Conservation (phyloP, 2,113 vertebrate species). For the Hylia prasina region DNA sequence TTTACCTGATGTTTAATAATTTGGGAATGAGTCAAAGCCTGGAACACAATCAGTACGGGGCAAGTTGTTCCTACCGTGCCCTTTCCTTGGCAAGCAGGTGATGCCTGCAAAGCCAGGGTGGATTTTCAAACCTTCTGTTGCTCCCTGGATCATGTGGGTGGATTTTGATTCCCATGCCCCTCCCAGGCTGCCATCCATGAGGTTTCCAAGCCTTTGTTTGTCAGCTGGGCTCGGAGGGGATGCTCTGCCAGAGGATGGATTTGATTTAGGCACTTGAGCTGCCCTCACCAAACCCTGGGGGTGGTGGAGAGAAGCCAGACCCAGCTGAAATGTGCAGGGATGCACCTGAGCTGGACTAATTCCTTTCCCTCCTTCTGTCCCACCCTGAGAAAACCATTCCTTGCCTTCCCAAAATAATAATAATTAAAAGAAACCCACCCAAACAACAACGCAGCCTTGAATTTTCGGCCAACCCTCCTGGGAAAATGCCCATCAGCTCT, state of each 20-base stretch:
- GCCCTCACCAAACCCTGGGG: background rate
- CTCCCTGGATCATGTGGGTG: background rate
- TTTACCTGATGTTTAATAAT: background rate
- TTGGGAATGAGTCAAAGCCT: background rate
- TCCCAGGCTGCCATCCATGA: background rate
- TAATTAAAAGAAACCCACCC: background rate
- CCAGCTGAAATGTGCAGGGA: background rate
- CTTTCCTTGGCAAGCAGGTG: background rate
- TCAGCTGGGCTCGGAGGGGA: fast-evolving
- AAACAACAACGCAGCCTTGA: background rate
- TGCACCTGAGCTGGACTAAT: background rate
- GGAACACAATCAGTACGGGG: fast-evolving
- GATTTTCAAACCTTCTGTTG: background rate
- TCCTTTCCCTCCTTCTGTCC: background rate
- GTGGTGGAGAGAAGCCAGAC: background rate
- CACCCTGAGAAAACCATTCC: background rate
- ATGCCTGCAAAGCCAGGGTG: background rate
- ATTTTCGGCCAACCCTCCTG: background rate
- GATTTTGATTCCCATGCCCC: background rate
- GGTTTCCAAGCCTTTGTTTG: background rate
- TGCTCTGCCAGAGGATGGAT: background rate
- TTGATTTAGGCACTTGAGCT: fast-evolving
- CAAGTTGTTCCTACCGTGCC: fast-evolving
- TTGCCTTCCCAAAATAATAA: background rate
- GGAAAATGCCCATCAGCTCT: background rate